Evolutionary conservation across 2,113 vertebrate species (phyloP).

Genomic region (Neotoma lepida): DNA sequence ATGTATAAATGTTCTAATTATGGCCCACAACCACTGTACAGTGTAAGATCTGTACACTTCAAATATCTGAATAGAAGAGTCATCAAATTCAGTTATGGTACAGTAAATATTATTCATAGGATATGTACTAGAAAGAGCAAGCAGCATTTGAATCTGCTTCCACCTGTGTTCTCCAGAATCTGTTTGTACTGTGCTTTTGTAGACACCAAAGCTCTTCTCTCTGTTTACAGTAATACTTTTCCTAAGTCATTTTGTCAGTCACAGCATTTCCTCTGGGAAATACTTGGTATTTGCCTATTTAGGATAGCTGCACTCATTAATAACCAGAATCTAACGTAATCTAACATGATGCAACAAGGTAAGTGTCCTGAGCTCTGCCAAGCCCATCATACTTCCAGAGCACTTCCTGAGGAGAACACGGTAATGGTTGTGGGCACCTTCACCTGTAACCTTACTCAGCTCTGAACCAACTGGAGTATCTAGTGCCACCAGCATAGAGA

Average conservation of each 20-base stretch:
- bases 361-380: not conserved
- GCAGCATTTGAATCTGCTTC: not conserved
- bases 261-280: not conserved
- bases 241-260: not conserved
- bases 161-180: not conserved
- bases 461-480: not conserved
- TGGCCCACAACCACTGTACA: not conserved
- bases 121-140: not conserved
- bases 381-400: not conserved
- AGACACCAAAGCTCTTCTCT: not conserved
- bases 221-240: slow-evolving; percentile 6
- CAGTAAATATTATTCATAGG: not conserved
- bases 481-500: slow-evolving; percentile 17
- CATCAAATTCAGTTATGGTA: not conserved
- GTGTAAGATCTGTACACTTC: slow-evolving; percentile 16
- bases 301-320: not conserved
- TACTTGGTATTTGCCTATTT: slow-evolving; percentile 7
- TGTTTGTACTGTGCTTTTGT: not conserved
- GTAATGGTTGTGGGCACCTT: not conserved
- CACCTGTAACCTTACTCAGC: not conserved
- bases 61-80: not conserved
- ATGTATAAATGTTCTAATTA: too few relatives aligned
- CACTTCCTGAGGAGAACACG: not conserved
- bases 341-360: not conserved
- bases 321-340: not conserved